Evolutionary conservation across 1,140 invertebrate genomes (phyloP), one percentile per base, ranked within the genome.

Genomic region (Meteorus sp.): DNA sequence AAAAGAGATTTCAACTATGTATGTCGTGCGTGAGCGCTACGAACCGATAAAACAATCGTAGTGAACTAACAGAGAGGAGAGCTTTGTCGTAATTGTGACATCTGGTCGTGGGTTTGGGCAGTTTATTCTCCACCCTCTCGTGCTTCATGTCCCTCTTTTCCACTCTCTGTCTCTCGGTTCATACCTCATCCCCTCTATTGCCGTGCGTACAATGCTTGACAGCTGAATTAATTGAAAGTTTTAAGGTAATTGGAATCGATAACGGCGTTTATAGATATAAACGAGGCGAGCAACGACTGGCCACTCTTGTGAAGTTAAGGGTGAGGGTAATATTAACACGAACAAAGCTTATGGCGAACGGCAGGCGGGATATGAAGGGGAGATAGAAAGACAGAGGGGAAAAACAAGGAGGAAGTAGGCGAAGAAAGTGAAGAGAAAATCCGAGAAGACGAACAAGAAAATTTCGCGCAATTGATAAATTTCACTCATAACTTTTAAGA

Each of bases 181-280:
- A 55, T 25, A 57, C 41, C 60, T 48, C 19, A 13, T 43, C 44
- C 50, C 51, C 50, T 58, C n/a, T n/a, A n/a, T 48, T 51, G 27
- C 27, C 61, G 43, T 33, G 53, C 48, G 56, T 60, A n/a, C n/a
- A 63, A 53, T 61, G 63, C 64, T 64, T 66, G 72, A 73, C 71
- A 74, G 67, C 61, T 45, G 66, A 70, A 76, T 74, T 73, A 75
- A 75, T 74, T 70, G 73, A 74, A 76, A 74, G 65, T 73, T 76
- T 74, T 69, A 70, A 70, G 71, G 54, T 69, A 70, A 73, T 71
- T 73, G 70, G 66, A 73, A 73, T 69, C 70, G 67, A 69, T 68
- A 72, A 70, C 68, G 64, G 41, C 53, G 58, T 62, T 64, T 59
- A 61, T n/a, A n/a, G n/a, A n/a, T n/a, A 68, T 29, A 59, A 59